Evolutionary conservation across 1,140 invertebrate genomes (phyloP).

Genomic region (Megalonaias nervosa): DNA sequence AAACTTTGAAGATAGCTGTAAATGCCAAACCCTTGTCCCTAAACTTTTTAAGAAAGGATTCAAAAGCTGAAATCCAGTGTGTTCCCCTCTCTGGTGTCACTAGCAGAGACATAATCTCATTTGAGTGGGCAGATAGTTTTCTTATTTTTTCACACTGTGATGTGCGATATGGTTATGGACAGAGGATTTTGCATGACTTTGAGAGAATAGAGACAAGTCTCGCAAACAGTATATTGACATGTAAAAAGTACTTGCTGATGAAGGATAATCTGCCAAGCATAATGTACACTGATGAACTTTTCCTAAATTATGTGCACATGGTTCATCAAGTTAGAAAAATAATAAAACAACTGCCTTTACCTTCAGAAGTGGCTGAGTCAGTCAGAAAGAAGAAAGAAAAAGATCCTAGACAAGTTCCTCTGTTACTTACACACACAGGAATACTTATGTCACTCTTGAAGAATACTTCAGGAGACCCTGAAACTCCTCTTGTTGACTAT

Average conservation of each 20-base stretch:
- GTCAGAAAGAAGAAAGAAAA: slow-evolving; percentile 4
- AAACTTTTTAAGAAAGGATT: neutral
- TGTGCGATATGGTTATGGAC: slow-evolving; percentile 14
- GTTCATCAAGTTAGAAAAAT: neutral
- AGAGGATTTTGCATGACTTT: slow-evolving; percentile 14
- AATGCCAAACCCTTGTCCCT: slow-evolving; percentile 12
- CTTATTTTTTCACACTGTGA: slow-evolving; percentile 7
- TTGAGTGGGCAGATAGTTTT: neutral
- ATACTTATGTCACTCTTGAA: slow-evolving; percentile 19
- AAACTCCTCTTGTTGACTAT: slow-evolving; percentile 12
- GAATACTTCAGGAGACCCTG: slow-evolving; percentile 5
- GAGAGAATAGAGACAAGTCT: slow-evolving; percentile 20
- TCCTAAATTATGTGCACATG: slow-evolving; percentile 6
- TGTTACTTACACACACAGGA: slow-evolving; percentile 11
- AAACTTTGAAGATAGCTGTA: too few relatives aligned
- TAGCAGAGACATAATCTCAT: neutral
- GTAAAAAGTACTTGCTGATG: neutral
- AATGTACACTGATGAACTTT: slow-evolving; percentile 21
- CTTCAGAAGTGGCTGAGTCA: neutral
- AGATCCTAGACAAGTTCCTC: neutral
- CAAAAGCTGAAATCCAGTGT: neutral
- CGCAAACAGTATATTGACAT: too few relatives aligned
- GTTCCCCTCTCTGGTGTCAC: slow-evolving; percentile 8
- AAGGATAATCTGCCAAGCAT: slow-evolving; percentile 16
- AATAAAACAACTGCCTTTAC: slow-evolving; percentile 3